Evolutionary conservation across 2,888 invertebrate species (phyloP).

Genomic region (Orthosia gothica): DNA sequence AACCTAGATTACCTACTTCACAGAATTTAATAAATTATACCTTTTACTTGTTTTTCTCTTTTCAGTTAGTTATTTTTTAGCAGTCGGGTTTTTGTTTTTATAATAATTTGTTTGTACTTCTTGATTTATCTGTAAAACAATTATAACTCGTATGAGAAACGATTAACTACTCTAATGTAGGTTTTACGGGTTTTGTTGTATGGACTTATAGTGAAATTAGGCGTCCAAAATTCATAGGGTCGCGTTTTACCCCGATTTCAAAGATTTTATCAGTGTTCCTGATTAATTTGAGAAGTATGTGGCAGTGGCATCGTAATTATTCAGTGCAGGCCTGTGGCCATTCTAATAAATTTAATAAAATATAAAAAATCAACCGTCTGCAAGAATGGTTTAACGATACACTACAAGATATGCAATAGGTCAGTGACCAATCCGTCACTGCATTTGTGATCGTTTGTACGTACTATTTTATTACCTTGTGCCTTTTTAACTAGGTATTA

Average conservation of each 20-base stretch:
- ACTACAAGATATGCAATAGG: slow-evolving; percentile 19
- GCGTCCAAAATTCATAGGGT: background rate
- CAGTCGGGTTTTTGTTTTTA: too few relatives aligned
- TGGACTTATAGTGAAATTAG: background rate
- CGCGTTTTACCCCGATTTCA: background rate
- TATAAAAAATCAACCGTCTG: background rate
- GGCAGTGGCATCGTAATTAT: background rate
- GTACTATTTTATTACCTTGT: slow-evolving; percentile 15
- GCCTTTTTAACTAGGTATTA: background rate
- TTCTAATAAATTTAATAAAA: background rate
- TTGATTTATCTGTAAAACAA: slow-evolving; percentile 10
- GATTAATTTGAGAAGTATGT: background rate
- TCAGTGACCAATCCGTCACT: background rate
- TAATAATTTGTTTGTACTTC: background rate
- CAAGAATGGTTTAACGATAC: background rate
- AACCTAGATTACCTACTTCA: too few relatives aligned
- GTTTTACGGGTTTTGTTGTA: background rate
- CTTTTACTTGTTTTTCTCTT: too few relatives aligned
- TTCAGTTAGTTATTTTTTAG: too few relatives aligned
- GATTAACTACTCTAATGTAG: background rate
- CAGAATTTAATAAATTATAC: too few relatives aligned
- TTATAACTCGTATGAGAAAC: slow-evolving; percentile 12
- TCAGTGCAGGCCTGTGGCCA: background rate
- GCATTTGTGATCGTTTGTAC: background rate
- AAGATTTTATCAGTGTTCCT: background rate